Percentiles rank a stretch among this genome's conserved stretches.
Conservation (phyloP, 2,888 invertebrate species). For the Eremobia ochroleuca region DNA sequence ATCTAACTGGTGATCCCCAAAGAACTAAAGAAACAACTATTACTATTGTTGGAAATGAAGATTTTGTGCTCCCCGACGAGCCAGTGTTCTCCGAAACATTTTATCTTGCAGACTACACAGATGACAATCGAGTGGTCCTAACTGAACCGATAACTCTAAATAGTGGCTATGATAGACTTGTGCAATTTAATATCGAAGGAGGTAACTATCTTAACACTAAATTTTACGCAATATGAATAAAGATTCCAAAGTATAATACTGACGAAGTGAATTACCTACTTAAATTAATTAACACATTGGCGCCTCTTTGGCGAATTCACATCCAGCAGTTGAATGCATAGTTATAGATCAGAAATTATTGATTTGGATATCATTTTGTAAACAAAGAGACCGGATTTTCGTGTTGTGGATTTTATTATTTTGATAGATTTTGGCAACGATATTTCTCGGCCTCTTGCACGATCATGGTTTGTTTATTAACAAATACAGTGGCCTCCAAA, state of each 20-base stretch:
- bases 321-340: neutral
- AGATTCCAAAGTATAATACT: neutral
- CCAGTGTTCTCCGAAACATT: slow-evolving; percentile 85
- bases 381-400: neutral
- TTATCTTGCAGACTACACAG: slow-evolving; percentile 85
- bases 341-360: neutral
- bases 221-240: neutral
- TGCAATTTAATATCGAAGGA: slow-evolving; percentile 80
- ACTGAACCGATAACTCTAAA: slow-evolving; percentile 76
- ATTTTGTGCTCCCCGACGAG: slow-evolving; percentile 84
- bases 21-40: slow-evolving; percentile 76
- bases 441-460: neutral
- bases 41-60: slow-evolving; percentile 79
- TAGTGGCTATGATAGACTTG: slow-evolving; percentile 81
- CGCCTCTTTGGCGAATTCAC: neutral
- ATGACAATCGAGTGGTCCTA: slow-evolving; percentile 72
- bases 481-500: neutral
- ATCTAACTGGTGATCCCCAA: slow-evolving; percentile 77
- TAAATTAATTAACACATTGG: neutral
- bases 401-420: neutral
- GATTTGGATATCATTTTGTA: neutral
- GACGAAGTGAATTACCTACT: neutral
- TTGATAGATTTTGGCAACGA: neutral
- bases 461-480: neutral
- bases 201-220: slow-evolving; percentile 71